phyloP scores from a whole-genome alignment of 1,140 invertebrate species.

The Acyrthosiphon pisum region DNA sequence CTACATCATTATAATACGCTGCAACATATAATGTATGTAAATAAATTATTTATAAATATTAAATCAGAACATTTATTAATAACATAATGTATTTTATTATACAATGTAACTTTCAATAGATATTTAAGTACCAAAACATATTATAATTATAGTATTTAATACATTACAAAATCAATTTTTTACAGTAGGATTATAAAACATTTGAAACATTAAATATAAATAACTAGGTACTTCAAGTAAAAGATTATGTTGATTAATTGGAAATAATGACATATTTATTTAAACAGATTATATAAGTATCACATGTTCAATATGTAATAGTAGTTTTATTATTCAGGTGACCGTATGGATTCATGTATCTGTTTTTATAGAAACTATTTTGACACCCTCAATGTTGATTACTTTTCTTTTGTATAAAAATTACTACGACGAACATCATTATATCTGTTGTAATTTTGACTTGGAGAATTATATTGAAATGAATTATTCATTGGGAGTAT shows the following conservation, averaged over 20 bases:
- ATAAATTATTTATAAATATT: too few relatives aligned
- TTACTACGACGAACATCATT: background rate
- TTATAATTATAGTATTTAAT: background rate
- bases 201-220: background rate
- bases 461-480: background rate
- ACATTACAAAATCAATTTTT: background rate
- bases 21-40: too few relatives aligned
- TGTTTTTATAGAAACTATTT: background rate
- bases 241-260: background rate
- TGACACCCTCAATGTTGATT: background rate
- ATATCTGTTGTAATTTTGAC: background rate
- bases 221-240: background rate
- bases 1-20: too few relatives aligned
- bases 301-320: too few relatives aligned
- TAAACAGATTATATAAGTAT: too few relatives aligned
- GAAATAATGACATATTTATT: background rate
- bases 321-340: too few relatives aligned
- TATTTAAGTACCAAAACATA: background rate
- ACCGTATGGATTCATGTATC: background rate
- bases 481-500: background rate
- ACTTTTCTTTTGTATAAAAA: background rate
- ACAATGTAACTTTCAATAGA: background rate
- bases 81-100: background rate
- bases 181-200: background rate
- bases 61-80: background rate